Conservation (phyloP, 2,797 vertebrate species). For the Ctenochaetus hawaiiensis region DNA sequence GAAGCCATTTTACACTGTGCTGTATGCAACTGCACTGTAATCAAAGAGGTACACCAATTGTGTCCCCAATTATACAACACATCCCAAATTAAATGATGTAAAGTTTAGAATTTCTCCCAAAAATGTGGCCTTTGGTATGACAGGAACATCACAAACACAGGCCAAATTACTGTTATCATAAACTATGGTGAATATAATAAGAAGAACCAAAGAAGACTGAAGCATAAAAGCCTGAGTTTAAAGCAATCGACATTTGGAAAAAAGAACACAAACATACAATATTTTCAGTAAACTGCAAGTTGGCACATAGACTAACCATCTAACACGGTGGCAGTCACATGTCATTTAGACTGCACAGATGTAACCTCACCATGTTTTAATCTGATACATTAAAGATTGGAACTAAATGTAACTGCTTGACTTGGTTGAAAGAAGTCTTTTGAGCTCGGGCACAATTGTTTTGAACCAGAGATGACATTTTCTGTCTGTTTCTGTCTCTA, state of each 20-base stretch:
- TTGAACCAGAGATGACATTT: not conserved
- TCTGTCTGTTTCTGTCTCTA: not conserved
- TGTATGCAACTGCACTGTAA: conserved; percentile 15
- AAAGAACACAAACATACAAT: not conserved
- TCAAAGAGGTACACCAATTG: conserved; percentile 32
- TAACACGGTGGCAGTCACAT: not conserved
- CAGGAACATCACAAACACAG: not conserved
- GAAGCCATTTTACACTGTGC: conserved; percentile 3
- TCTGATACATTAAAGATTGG: too few species aligned
- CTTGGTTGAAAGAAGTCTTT: too few species aligned
- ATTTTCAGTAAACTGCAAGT: not conserved
- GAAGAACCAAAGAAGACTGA: not conserved
- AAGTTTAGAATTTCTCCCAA: conserved; percentile 11
- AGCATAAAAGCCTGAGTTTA: not conserved
- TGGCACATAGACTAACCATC: not conserved
- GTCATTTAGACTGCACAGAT: not conserved
- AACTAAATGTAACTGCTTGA: too few species aligned
- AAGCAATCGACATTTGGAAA: not conserved
- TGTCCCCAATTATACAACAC: conserved; percentile 40
- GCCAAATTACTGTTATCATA: not conserved
- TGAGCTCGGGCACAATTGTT: too few species aligned
- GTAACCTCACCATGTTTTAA: not conserved
- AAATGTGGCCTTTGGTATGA: conserved; percentile 7
- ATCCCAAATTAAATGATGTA: conserved; percentile 35
- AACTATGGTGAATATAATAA: not conserved